Percentiles rank a stretch among this genome's conserved stretches.
phyloP scores from a whole-genome alignment of 2,797 vertebrate genomes.

The Schizopygopsis pylzovi region DNA sequence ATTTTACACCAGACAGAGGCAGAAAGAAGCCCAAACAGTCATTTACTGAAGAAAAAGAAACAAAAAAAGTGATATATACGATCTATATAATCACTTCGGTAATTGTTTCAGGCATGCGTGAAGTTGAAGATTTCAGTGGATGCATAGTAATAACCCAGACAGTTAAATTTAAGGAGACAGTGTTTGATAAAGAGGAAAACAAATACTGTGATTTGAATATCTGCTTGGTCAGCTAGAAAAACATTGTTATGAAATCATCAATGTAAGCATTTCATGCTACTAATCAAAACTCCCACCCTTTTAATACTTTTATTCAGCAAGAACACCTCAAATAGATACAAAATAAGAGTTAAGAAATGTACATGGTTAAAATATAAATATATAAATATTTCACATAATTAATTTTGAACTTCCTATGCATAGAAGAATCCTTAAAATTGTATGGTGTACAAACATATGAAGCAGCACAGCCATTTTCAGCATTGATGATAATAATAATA shows the following conservation, averaged over 20 bases:
- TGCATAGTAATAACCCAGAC: background rate
- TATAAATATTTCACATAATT: no score
- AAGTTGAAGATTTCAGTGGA: background rate
- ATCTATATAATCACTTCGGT: background rate
- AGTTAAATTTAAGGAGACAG: constrained; percentile 9
- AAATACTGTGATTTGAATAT: constrained; percentile 8
- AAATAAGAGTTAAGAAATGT: background rate
- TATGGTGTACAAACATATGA: no score
- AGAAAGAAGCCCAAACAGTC: background rate
- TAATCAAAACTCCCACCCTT: background rate
- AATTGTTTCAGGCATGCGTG: background rate
- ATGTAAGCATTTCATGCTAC: background rate
- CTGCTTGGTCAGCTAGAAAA: background rate
- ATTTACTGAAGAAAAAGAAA: background rate
- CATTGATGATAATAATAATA: no score
- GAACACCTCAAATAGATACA: background rate
- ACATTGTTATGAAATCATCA: no score
- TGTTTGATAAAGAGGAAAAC: background rate
- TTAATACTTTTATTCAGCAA: background rate
- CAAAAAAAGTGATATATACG: background rate
- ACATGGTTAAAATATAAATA: no score
- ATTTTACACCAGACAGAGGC: background rate
- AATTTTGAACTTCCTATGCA: no score
- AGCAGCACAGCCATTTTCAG: no score
- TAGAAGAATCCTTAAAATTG: no score